A percentile compares a stretch with the other conserved stretches of the same genome.
Conservation (phyloP, 2,797 vertebrate genomes). For the Margarornis squamiger region DNA sequence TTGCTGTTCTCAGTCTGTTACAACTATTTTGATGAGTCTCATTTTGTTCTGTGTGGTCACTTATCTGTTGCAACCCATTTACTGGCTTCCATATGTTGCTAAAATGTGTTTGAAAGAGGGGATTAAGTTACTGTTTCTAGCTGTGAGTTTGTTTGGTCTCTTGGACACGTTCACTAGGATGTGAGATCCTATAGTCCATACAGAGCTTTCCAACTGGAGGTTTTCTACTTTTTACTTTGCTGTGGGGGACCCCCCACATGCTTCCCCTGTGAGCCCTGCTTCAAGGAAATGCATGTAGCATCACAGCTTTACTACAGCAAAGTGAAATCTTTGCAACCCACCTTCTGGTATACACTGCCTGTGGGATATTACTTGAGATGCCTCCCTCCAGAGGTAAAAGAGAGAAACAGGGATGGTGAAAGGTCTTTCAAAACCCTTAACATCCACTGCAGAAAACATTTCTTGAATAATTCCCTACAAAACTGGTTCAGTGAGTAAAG, state of each 20-base stretch:
- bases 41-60: constrained; percentile 13
- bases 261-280: not conserved
- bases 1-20: not conserved
- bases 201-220: not conserved
- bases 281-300: not conserved
- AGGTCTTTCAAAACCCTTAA: not conserved
- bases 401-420: not conserved
- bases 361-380: not conserved
- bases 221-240: not conserved
- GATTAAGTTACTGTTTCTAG: constrained; percentile 54
- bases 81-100: constrained; percentile 39
- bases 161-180: constrained; percentile 17
- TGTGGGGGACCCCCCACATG: not conserved
- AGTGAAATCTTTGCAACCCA: not conserved
- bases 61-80: not conserved
- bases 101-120: constrained; percentile 20
- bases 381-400: not conserved
- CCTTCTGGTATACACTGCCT: not conserved
- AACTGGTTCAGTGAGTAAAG: not conserved
- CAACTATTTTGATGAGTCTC: not conserved
- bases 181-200: not conserved
- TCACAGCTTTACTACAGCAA: not conserved
- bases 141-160: constrained; percentile 46
- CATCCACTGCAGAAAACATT: not conserved
- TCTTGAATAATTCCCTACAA: not conserved